phyloP scores from a whole-genome alignment of 2,797 vertebrate species.

The Graptemys geographica region DNA sequence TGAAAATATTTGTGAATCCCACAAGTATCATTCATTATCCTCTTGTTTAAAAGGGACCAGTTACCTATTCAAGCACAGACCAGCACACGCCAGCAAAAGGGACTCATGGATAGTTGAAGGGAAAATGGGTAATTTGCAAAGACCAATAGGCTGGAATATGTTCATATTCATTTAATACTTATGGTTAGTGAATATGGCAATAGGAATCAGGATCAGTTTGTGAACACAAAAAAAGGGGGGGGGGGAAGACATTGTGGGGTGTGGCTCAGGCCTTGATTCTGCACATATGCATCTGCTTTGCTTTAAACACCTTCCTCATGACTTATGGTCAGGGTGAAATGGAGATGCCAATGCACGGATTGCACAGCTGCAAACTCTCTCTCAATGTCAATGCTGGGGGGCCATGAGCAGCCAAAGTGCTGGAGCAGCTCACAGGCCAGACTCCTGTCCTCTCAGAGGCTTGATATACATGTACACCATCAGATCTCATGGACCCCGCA shows the following conservation, averaged over 20 bases:
- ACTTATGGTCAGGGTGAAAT: fast-evolving
- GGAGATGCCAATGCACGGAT: background rate
- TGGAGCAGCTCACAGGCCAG: background rate
- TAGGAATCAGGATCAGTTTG: background rate
- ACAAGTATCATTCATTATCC: background rate
- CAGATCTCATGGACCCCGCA: background rate
- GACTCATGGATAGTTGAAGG: background rate
- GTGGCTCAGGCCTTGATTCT: background rate
- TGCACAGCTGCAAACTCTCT: background rate
- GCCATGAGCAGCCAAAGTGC: background rate
- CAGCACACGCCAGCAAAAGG: background rate
- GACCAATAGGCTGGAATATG: fast-evolving
- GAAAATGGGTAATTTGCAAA: background rate
- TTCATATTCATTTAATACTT: background rate
- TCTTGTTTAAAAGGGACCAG: background rate
- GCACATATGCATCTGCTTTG: background rate
- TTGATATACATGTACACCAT: background rate
- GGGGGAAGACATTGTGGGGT: too few relatives aligned
- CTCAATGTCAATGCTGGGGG: background rate
- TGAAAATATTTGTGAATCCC: background rate
- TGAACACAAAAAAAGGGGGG: background rate
- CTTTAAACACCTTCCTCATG: background rate
- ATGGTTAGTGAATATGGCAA: background rate
- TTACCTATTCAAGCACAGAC: background rate
- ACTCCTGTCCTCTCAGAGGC: background rate